phyloP scores from a whole-genome alignment of 2,113 vertebrate species.

The Hystrix cristata region DNA sequence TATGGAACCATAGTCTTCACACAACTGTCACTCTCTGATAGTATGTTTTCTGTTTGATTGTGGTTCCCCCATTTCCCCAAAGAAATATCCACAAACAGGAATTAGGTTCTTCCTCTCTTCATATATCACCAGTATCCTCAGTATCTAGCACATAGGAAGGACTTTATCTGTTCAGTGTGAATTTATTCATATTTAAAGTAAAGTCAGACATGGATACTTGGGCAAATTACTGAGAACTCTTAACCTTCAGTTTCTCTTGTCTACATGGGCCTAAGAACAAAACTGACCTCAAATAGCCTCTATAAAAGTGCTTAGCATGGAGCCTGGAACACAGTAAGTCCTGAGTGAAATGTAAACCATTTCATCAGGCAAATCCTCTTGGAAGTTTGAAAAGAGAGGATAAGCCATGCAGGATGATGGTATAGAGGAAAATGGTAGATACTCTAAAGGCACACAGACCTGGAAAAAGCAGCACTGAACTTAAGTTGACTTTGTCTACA shows the following conservation, averaged over 20 bases:
- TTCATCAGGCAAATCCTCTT: not conserved
- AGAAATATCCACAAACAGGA: not conserved
- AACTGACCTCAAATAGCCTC: not conserved
- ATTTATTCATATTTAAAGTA: not conserved
- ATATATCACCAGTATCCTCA: not conserved
- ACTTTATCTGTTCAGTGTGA: not conserved
- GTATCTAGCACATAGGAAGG: not conserved
- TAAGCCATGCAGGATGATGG: not conserved
- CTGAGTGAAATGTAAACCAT: not conserved
- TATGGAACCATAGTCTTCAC: accelerated
- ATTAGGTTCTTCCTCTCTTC: not conserved
- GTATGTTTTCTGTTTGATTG: not conserved
- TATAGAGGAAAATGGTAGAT: not conserved
- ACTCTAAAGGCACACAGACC: not conserved
- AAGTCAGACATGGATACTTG: not conserved
- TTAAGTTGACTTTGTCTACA: not conserved
- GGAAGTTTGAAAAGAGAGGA: not conserved
- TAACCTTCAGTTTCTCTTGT: not conserved
- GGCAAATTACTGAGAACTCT: not conserved
- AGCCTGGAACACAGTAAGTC: not conserved
- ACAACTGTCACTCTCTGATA: not conserved
- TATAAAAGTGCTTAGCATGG: not conserved
- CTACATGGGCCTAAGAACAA: not conserved
- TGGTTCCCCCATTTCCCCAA: not conserved
- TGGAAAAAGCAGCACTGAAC: not conserved